phyloP scores from a whole-genome alignment of 2,113 vertebrate genomes.

The Mixornis gularis region DNA sequence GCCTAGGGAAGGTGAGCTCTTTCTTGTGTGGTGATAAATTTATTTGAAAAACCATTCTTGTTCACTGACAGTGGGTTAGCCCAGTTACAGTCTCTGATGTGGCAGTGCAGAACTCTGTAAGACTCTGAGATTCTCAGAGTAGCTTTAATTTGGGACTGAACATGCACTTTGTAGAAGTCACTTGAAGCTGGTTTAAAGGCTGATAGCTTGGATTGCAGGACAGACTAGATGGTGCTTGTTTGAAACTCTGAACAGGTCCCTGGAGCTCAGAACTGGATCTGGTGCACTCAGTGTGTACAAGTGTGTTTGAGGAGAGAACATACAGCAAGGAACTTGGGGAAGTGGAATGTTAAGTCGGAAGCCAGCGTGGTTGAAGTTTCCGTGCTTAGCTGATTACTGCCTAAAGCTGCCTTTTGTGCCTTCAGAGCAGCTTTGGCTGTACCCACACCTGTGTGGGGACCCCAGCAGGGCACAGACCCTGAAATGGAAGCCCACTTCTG shows the following conservation, averaged over 20 bases:
- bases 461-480: not conserved
- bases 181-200: not conserved
- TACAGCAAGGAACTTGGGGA: not conserved
- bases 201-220: not conserved
- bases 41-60: not conserved
- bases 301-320: not conserved
- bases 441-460: not conserved
- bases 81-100: not conserved
- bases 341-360: constrained; percentile 33
- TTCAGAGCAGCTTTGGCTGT: not conserved
- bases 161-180: not conserved
- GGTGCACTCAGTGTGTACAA: not conserved
- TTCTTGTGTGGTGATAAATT: not conserved
- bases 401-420: not conserved
- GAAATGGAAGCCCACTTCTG: not conserved
- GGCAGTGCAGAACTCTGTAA: not conserved
- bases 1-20: not conserved
- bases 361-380: constrained; percentile 62
- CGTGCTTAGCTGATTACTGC: not conserved
- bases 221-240: not conserved
- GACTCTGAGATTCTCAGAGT: not conserved
- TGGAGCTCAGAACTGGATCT: not conserved
- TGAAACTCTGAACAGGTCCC: not conserved
- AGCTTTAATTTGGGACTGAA: not conserved
- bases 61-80: not conserved